A percentile compares a stretch with the other conserved stretches of the same genome.
Evolutionary conservation across 2,113 vertebrate species (phyloP).

Genomic region (Pteronura brasiliensis): DNA sequence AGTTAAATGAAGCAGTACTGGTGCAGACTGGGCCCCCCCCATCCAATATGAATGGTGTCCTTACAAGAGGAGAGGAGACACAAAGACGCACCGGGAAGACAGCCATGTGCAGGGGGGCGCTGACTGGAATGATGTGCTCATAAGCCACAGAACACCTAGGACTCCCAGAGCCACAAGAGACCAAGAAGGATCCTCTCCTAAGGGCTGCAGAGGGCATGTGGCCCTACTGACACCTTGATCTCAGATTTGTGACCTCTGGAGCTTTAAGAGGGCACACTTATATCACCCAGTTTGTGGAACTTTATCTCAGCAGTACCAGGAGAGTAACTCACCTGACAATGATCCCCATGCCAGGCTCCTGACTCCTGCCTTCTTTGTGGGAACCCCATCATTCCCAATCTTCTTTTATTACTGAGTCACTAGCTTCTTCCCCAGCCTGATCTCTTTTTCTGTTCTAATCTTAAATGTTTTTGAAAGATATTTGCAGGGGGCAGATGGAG

Average conservation of each 20-base stretch:
- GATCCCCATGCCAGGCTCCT: neutral
- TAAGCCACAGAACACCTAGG: neutral
- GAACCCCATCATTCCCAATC: neutral
- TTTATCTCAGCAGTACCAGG: neutral
- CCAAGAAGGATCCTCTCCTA: neutral
- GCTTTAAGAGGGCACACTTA: neutral
- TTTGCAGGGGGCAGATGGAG: neutral
- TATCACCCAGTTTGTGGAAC: too few relatives aligned
- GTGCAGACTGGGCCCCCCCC: neutral
- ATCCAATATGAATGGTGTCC: neutral
- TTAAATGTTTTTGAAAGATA: neutral
- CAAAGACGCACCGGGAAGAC: neutral
- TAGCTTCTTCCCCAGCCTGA: neutral
- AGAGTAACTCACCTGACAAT: neutral
- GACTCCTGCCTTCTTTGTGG: neutral
- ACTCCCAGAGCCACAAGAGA: neutral
- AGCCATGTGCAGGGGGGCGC: neutral
- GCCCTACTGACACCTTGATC: neutral
- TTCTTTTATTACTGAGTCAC: neutral
- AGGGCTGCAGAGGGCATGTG: neutral
- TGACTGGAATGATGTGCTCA: neutral
- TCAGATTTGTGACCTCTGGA: neutral
- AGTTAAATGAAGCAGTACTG: neutral
- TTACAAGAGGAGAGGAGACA: neutral
- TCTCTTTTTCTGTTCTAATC: neutral